phyloP scores from a whole-genome alignment of 2,113 vertebrate genomes.

The Cheirogaleus medius region DNA sequence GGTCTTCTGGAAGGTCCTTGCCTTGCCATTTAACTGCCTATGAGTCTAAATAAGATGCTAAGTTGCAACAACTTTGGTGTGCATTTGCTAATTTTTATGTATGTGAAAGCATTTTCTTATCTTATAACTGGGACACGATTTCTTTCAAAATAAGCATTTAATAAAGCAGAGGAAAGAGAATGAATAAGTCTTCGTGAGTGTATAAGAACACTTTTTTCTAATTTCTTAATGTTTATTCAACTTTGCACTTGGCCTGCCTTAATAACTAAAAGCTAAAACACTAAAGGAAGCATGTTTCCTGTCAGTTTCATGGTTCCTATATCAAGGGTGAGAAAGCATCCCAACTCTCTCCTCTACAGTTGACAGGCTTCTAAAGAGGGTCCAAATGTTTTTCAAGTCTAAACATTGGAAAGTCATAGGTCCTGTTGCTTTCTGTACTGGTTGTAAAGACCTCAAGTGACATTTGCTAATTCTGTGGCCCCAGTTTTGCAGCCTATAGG shows the following conservation, averaged over 20 bases:
- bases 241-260: not conserved
- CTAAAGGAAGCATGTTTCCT: not conserved
- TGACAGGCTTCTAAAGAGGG: not conserved
- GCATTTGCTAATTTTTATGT: not conserved
- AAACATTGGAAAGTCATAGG: not conserved
- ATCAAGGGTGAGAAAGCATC: not conserved
- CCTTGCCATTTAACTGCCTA: not conserved
- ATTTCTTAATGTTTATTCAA: not conserved
- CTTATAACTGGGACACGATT: not conserved
- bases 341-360: not conserved
- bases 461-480: not conserved
- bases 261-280: not conserved
- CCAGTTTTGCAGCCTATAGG: not conserved
- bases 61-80: not conserved
- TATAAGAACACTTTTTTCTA: not conserved
- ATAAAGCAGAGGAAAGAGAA: not conserved
- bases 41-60: not conserved
- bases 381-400: not conserved
- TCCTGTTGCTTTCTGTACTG: not conserved
- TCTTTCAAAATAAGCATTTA: not conserved
- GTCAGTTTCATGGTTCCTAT: not conserved
- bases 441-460: not conserved
- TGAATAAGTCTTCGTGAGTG: not conserved
- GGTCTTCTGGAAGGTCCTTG: not conserved
- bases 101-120: slow-evolving; percentile 10